Conservation (phyloP, 1,140 invertebrate species). For the Caerostris darwini region DNA sequence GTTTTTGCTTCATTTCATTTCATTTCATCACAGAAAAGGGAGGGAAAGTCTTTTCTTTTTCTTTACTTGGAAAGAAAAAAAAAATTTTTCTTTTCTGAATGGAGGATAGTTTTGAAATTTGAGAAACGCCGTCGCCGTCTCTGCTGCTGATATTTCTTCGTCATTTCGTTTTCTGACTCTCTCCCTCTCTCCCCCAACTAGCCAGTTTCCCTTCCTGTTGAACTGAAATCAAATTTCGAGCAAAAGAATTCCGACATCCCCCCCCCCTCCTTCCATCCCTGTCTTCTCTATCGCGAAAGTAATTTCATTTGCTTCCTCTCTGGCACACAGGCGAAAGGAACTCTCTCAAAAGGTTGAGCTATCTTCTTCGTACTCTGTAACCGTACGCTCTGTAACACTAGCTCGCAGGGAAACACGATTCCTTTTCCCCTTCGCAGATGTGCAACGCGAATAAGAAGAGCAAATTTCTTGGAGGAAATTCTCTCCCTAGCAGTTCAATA, state of each 20-base stretch:
- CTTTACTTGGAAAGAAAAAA: no score
- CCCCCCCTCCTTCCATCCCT: not conserved
- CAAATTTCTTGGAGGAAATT: not conserved
- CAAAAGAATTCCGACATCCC: not conserved
- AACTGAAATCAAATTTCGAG: not conserved
- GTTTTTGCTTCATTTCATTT: not conserved
- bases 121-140: not conserved
- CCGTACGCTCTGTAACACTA: not conserved
- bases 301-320: constrained; percentile 9
- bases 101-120: constrained; percentile 24
- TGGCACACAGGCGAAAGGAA: not conserved
- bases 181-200: no score
- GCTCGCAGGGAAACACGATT: not conserved
- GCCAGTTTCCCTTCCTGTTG: not conserved
- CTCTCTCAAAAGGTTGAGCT: not conserved
- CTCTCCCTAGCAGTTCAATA: no score
- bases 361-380: not conserved
- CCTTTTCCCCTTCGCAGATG: no score
- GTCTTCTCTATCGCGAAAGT: not conserved
- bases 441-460: not conserved
- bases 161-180: constrained; percentile 1
- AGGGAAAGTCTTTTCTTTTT: not conserved
- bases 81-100: not conserved
- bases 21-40: not conserved
- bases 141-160: no score